Evolutionary conservation across 2,113 vertebrate species (phyloP).

Genomic region (Ochotona princeps): DNA sequence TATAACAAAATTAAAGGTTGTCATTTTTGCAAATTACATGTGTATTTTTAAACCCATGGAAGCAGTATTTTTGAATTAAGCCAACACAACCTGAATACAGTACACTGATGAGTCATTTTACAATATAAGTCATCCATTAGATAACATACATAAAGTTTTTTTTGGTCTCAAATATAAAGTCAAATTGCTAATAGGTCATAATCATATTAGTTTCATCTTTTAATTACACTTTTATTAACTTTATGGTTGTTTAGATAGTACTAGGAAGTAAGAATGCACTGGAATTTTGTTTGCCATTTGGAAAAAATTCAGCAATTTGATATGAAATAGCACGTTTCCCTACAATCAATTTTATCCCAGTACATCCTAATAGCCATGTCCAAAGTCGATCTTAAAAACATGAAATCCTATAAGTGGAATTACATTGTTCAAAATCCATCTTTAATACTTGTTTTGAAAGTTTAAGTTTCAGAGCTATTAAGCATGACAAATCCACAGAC

Average conservation of each 20-base stretch:
- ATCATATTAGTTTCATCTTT: constrained; percentile 35
- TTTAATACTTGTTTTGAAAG: background rate
- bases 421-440: background rate
- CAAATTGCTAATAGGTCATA: background rate
- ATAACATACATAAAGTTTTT: background rate
- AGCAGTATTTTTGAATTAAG: constrained; percentile 62
- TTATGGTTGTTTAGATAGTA: background rate
- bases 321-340: background rate
- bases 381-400: constrained; percentile 34
- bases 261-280: background rate
- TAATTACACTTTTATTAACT: background rate
- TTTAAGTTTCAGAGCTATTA: background rate
- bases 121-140: background rate
- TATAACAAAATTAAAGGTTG: constrained; percentile 17
- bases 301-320: constrained; percentile 37
- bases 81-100: constrained; percentile 30
- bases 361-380: constrained; percentile 1
- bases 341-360: background rate
- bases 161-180: constrained; percentile 24
- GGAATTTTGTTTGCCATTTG: background rate
- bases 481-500: background rate
- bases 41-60: constrained; percentile 71
- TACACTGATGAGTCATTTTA: background rate
- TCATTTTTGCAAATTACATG: constrained; percentile 27
- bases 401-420: background rate